Evolutionary conservation across 2,797 vertebrate genomes (phyloP).

Genomic region (Antennarius maculatus): DNA sequence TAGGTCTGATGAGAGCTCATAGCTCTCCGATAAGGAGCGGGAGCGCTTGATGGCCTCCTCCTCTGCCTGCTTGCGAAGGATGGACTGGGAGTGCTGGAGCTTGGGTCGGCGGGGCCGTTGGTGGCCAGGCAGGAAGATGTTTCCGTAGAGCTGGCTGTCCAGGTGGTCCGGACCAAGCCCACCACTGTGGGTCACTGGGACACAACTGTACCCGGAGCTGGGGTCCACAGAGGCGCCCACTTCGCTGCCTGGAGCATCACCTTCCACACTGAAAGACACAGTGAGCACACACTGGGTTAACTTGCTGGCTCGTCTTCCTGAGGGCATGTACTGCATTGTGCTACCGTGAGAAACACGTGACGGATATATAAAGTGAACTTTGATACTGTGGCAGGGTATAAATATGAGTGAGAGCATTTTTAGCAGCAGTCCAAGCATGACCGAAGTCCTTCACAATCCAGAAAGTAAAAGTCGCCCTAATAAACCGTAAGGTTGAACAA

Average conservation of each 20-base stretch:
- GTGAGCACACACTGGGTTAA: conserved; percentile 26
- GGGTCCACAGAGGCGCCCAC: conserved; percentile 87
- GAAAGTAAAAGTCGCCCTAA: conserved; percentile 11
- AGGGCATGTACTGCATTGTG: conserved; percentile 19
- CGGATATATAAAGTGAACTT: conserved; percentile 51
- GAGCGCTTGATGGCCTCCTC: conserved; percentile 98
- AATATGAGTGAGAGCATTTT: conserved; percentile 46
- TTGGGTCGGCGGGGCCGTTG: conserved; percentile 88
- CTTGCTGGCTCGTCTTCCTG: conserved; percentile 41
- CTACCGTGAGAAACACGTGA: conserved; percentile 43
- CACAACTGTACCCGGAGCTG: conserved; percentile 63
- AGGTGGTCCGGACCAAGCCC: conserved; percentile 82
- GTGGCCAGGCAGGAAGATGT: conserved; percentile 84
- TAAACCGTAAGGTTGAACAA: not conserved
- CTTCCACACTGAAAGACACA: conserved; percentile 88
- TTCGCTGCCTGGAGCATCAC: conserved; percentile 89
- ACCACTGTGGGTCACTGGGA: conserved; percentile 66
- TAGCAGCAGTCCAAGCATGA: conserved; percentile 39
- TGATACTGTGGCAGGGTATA: conserved; percentile 48
- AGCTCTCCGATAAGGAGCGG: conserved; percentile 95
- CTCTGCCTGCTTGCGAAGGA: conserved; percentile 96
- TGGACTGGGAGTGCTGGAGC: conserved; percentile 93
- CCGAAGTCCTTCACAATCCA: conserved; percentile 4
- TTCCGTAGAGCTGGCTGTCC: conserved; percentile 86
- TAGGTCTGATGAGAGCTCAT: conserved; percentile 98